These are phyloP conservation scores for Bucco capensis DNA, from an alignment of 2,113 vertebrate species.

Conservation along the genomic window DNA sequence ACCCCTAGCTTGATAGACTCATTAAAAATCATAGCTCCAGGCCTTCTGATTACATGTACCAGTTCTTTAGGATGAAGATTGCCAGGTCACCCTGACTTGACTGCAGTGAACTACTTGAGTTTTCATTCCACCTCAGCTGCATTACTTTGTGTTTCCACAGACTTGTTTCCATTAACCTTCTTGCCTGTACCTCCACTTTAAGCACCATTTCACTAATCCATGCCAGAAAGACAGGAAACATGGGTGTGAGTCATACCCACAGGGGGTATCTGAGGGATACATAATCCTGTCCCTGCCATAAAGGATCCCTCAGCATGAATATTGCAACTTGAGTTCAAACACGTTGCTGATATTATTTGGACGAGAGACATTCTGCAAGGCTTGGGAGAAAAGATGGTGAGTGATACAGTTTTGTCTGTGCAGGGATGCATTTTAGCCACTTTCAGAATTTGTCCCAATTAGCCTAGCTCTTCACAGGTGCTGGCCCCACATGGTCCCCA, in stretches of 20 bases:
- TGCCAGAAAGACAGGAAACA: background rate
- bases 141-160: background rate
- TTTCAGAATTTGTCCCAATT: background rate
- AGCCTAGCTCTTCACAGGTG: background rate
- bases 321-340: background rate
- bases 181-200: background rate
- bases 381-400: fast-evolving
- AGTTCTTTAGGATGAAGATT: background rate
- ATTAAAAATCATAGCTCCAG: background rate
- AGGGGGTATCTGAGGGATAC: background rate
- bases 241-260: background rate
- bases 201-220: background rate
- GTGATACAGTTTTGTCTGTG: background rate
- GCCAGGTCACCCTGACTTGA: background rate
- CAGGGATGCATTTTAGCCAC: background rate
- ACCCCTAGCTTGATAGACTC: background rate
- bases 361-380: background rate
- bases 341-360: background rate
- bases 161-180: background rate
- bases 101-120: background rate
- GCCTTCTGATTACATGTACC: background rate
- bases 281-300: background rate
- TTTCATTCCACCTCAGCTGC: background rate
- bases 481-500: background rate
- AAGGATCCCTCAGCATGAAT: background rate